Base-by-base conservation (phyloP, 2,797 vertebrate genomes). In the Australoheros facetus region DNA sequence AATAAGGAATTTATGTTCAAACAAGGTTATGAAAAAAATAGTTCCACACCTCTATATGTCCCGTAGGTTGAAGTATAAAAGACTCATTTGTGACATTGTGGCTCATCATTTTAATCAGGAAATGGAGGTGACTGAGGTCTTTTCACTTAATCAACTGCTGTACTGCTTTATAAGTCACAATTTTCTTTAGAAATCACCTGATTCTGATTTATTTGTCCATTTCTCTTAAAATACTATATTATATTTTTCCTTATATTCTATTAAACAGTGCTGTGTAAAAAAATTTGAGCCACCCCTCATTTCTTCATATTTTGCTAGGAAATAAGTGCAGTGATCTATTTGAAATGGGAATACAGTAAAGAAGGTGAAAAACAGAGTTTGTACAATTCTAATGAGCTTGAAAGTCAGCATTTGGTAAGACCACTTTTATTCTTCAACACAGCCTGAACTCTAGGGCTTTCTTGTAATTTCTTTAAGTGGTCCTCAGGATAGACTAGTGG, bases 321-420 rank as follows among this genome's bases (percentile, higher is more conserved):
- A 39, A 39, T 39, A 9, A 12, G 37, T 39, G 37, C 1, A 39
- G 37, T 12, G 10, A 39, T 39, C 3, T 39, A 39, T 39, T 39
- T 4, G 11, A 39, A 39, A 39, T 11, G 37, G 37, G 11, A 39
- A 39, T 12, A 39, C 37, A 39, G 37, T 39, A 39, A 4, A 39
- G 10, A 12, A 39, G 37, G 37, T 3, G 3, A 32, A 32, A 32
- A 32, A 32, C 30, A 30, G 37, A 12, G 37, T 39, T 64, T 64
- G 14, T 45, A 64, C 9, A 66, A 6, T 48, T 66, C 16, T 45
- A 64, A 64, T 45, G 60, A 64, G 37, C 4, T 23, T 62, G 13
- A 62, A 62, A 62, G n/a, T 62, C 2, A 42, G 42, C 42, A 64
- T 4, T 64, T 45, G 37, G 37, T 45, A 0, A 45, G 14, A 0